phyloP scores from a whole-genome alignment of 2,888 invertebrate species.

The Falcaria lacertinaria region DNA sequence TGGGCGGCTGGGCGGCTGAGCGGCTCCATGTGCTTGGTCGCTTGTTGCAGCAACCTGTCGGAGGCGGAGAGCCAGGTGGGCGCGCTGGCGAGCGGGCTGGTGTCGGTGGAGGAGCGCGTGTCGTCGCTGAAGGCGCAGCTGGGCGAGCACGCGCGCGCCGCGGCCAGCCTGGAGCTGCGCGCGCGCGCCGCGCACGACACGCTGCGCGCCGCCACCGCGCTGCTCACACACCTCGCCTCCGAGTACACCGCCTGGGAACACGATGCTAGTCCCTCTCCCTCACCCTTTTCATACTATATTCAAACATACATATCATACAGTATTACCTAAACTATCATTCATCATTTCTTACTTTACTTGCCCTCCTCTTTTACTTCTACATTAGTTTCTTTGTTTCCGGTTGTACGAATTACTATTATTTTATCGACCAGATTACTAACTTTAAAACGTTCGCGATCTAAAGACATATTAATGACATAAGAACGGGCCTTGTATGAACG shows the following conservation, averaged over 20 bases:
- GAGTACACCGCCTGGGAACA: slow-evolving; percentile 93
- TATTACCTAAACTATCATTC: too few relatives aligned
- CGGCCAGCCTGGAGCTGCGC: slow-evolving; percentile 93
- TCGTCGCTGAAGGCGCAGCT: slow-evolving; percentile 87
- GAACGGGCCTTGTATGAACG: too few relatives aligned
- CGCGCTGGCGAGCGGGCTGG: slow-evolving; percentile 86
- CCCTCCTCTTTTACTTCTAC: too few relatives aligned
- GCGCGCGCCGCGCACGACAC: slow-evolving; percentile 88
- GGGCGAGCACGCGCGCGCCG: slow-evolving; percentile 94
- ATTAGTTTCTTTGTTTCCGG: too few relatives aligned
- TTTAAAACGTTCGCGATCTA: too few relatives aligned
- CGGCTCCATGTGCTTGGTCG: too few relatives aligned
- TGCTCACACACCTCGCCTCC: slow-evolving; percentile 92
- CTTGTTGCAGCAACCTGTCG: slow-evolving; percentile 82
- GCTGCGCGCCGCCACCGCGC: slow-evolving; percentile 85
- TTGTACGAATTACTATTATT: too few relatives aligned
- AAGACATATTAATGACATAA: too few relatives aligned
- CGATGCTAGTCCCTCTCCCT: slow-evolving; percentile 47
- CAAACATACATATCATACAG: too few relatives aligned
- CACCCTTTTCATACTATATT: not conserved
- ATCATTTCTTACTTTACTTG: too few relatives aligned
- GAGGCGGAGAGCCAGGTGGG: slow-evolving; percentile 91
- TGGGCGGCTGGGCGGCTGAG: too few relatives aligned
- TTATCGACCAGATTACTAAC: too few relatives aligned
- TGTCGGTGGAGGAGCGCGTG: slow-evolving; percentile 90